Base-by-base conservation (phyloP, 2,888 invertebrate genomes). In the Andricus quercusramuli region DNA sequence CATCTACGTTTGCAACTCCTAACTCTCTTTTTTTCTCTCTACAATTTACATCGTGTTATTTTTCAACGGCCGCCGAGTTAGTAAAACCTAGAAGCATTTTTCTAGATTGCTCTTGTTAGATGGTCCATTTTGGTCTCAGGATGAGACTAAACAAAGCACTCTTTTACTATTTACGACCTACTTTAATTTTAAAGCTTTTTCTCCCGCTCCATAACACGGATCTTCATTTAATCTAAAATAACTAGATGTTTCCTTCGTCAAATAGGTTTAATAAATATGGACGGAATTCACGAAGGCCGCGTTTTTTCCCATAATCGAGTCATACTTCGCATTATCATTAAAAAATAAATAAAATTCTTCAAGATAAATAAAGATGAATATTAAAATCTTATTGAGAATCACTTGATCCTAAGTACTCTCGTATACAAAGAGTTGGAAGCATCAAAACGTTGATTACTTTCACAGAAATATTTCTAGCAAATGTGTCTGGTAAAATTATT, bases 91-190 rank as follows among this genome's bases (percentile, higher is more conserved):
- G 83, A 87, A 89, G 88, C 88, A 86, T 82, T 66, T 83, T 85
- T 85, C 86, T 90, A 89, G 83, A 90, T 90, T 91, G 89, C 90
- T 90, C 88, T 89, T 86, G 88, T 88, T 89, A 86, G 86, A 86
- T 89, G 85, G 87, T 89, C 88, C 88, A 85, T 88, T 90, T 91
- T 89, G 88, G 90, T 92, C 92, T 92, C 92, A 77, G 59, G 74
- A 82, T 76, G 89, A 92, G 92, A 92, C 92, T 88, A 90, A 91
- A 91, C 91, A 89, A 90, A 91, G 90, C 91, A 91, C 90, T 88
- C 84, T 79, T 84, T 85, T 84, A 79, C 83, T 82, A 79, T 76
- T 78, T 85, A 79, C 80, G 80, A 81, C 79, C 78, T 82, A 79
- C 65, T 80, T 84, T 68, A 81, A 80, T 82, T 80, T 83, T 74